phyloP scores from a whole-genome alignment of 1,140 invertebrate species.

The Zaprionus davidi region DNA sequence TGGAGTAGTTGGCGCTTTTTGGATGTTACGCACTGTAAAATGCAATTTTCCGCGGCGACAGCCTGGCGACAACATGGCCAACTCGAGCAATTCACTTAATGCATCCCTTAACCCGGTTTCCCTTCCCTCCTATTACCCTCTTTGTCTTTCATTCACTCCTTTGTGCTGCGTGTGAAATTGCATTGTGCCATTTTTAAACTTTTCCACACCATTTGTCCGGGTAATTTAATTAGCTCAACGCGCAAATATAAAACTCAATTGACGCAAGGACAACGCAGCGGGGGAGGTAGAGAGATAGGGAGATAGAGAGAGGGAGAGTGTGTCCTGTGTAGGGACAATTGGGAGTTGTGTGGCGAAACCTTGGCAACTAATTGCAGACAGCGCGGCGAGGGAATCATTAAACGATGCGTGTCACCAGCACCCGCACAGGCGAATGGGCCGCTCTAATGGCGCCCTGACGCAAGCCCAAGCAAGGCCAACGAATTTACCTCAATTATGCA shows the following conservation, averaged over 20 bases:
- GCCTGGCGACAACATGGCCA: conserved; percentile 50
- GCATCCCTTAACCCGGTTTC: conserved; percentile 33
- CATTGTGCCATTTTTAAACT: conserved; percentile 47
- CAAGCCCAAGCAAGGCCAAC: conserved; percentile 22
- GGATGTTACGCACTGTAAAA: conserved; percentile 42
- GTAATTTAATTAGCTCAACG: conserved; percentile 73
- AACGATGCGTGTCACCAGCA: conserved; percentile 54
- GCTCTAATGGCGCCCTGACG: conserved; percentile 33
- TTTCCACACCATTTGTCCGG: conserved; percentile 49
- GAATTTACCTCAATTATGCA: conserved; percentile 50
- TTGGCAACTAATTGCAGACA: conserved; percentile 62
- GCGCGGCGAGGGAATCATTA: conserved; percentile 46
- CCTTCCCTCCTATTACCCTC: neutral
- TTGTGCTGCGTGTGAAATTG: conserved; percentile 6
- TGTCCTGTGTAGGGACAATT: conserved; percentile 3
- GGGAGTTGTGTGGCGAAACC: conserved; percentile 42
- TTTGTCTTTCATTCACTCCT: neutral
- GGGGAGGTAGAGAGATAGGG: neutral
- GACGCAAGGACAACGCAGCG: conserved; percentile 54
- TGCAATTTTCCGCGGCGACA: conserved; percentile 70
- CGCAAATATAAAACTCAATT: conserved; percentile 57
- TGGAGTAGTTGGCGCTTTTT: conserved; percentile 43
- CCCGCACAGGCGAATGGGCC: neutral
- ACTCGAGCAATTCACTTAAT: conserved; percentile 63
- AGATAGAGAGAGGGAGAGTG: neutral